Base-by-base conservation (phyloP, 2,888 invertebrate species). In the Gortyna flavago region DNA sequence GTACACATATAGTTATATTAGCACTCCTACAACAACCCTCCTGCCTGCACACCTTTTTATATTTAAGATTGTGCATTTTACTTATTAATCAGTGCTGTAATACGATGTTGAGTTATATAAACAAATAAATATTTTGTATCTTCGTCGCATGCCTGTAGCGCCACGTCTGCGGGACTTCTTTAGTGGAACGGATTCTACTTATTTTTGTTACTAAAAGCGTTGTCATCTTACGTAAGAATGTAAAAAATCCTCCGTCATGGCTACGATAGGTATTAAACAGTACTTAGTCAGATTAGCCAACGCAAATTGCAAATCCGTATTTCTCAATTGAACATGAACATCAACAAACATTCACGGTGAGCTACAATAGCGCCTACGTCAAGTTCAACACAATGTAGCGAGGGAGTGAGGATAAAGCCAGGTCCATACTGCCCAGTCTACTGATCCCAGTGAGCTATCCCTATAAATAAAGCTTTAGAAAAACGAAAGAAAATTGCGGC, bases 401-500 rank as follows among this genome's bases (percentile, higher is more conserved):
- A 73, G 75, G 75, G 77, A 70, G 72, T 70, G 16, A 61, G 51
- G 51, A 44, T 84, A 75, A 74, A 70, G 69, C 68, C 41, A 64
- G 57, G 35, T 77, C 44, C 62, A 74, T 44, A 77, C 9, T 62
- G 59, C 7, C 16, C 68, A 68, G 80, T 76, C 80, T 73, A 83
- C 76, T 80, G 73, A 80, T 72, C 74, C 67, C 62, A 25, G 41
- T 68, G 48, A 80, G 72, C 51, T 75, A 70, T 62, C 57, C 61
- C 29, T 72, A 35, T 68, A 72, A 79, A 83, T 71, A 75, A 73
- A 77, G 35, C 48, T 44, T 76, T 57, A 51, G 71, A 74, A 78
- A 82, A 78, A 64, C 51, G 59, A 77, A 82, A 73, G 67, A 81
- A 82, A 81, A 82, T 57, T 82, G 83, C 72, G 69, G 67, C 70